These are phyloP conservation scores for Malacoctenus gilli DNA, from an alignment of 2,797 vertebrate genomes.

Conservation along the genomic window DNA sequence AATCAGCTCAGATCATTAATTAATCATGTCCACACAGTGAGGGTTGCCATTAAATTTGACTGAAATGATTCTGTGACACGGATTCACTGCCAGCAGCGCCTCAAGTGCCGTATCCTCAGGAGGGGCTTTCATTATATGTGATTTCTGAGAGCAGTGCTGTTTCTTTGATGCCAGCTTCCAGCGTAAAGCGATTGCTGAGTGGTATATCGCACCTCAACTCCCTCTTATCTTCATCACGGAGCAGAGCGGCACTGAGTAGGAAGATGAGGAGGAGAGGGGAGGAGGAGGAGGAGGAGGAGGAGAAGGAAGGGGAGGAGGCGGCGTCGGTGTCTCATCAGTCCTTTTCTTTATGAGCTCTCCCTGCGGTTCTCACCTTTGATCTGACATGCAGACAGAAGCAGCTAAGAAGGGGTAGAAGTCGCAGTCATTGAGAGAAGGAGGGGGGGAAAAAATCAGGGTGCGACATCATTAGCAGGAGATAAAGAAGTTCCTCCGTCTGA, in stretches of 20 bases:
- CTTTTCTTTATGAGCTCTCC: constrained; percentile 18
- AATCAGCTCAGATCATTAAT: background rate
- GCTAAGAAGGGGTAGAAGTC: constrained; percentile 27
- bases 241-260: constrained; percentile 19
- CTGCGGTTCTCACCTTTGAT: constrained; percentile 63
- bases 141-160: constrained; percentile 27
- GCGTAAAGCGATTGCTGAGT: constrained; percentile 34
- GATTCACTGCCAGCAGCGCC: constrained; percentile 9
- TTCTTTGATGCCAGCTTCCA: constrained; percentile 46
- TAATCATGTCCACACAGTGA: constrained; percentile 5
- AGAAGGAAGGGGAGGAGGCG: constrained; percentile 25
- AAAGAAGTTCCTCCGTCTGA: constrained; percentile 57
- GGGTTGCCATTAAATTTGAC: constrained; percentile 10
- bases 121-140: constrained; percentile 15
- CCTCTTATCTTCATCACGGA: constrained; percentile 42
- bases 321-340: constrained; percentile 43
- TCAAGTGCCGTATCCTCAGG: constrained; percentile 5
- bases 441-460: constrained; percentile 11
- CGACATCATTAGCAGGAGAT: constrained; percentile 44
- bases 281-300: constrained; percentile 29
- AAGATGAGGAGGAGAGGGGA: constrained; percentile 2
- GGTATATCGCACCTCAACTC: constrained; percentile 24
- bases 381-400: constrained; percentile 40
- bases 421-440: constrained; percentile 11
- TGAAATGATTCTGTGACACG: constrained; percentile 19